These are phyloP conservation scores for Drosophila diplacantha DNA, from an alignment of 2,888 invertebrate genomes.

Conservation along the genomic window DNA sequence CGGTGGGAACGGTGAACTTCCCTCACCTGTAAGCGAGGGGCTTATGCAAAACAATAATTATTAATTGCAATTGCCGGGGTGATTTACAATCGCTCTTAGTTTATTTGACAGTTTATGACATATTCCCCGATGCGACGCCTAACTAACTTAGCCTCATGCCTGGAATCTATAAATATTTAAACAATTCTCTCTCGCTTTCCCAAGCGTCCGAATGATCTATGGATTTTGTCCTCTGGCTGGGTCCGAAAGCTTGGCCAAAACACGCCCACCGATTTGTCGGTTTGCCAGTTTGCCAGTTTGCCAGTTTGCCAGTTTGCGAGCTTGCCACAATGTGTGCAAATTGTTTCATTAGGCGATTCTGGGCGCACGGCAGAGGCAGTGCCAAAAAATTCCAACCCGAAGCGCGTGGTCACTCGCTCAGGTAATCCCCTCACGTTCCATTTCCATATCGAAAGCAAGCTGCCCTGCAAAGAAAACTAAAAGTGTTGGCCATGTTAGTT, in stretches of 20 bases:
- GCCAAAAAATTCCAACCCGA: conserved; percentile 39
- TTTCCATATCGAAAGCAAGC: conserved; percentile 10
- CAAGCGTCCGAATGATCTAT: conserved; percentile 18
- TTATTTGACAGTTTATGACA: conserved; percentile 54
- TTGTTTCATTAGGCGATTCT: conserved; percentile 50
- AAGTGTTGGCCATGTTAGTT: not conserved
- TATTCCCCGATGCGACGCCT: conserved; percentile 23
- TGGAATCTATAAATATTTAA: conserved; percentile 34
- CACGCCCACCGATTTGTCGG: conserved; percentile 13
- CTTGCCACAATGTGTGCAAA: conserved; percentile 59
- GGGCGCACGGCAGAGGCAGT: conserved; percentile 26
- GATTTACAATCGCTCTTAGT: conserved; percentile 53
- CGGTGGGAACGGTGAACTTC: conserved; percentile 24
- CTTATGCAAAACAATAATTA: conserved; percentile 36
- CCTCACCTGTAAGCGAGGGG: not conserved
- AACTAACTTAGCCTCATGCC: conserved; percentile 17
- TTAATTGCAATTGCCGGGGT: conserved; percentile 46
- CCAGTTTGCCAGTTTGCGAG: conserved; percentile 11
- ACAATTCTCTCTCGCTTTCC: conserved; percentile 4
- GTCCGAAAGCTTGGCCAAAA: conserved; percentile 7
- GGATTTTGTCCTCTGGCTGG: conserved; percentile 7
- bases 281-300: conserved; percentile 9
- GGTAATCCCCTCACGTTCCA: conserved; percentile 48
- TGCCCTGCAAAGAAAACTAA: conserved; percentile 5
- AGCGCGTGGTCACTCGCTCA: conserved; percentile 50